Evolutionary conservation across 2,113 vertebrate species (phyloP).

Genomic region (Scartelaos histophorus): DNA sequence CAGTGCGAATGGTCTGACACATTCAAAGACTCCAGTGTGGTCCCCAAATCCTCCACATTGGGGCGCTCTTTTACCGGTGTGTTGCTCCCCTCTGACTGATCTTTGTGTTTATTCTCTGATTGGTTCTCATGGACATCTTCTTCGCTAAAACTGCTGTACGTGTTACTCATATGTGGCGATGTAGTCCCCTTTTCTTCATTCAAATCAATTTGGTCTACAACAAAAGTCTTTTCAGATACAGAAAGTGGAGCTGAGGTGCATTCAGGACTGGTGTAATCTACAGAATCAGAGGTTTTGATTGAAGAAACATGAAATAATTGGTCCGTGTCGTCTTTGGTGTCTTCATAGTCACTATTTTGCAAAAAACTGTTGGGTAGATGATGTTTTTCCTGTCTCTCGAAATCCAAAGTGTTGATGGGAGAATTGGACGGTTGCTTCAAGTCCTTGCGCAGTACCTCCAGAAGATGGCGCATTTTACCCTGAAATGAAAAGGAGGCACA

Average conservation of each 20-base stretch:
- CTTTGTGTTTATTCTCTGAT: not conserved
- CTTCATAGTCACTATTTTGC: slow-evolving; percentile 17
- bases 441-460: slow-evolving; percentile 74
- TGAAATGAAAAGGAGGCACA: slow-evolving; percentile 36
- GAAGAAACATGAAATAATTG: slow-evolving; percentile 25
- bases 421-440: slow-evolving; percentile 57
- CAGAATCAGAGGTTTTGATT: slow-evolving; percentile 25
- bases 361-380: slow-evolving; percentile 25
- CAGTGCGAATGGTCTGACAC: slow-evolving; percentile 49
- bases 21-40: slow-evolving; percentile 60
- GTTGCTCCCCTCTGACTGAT: not conserved
- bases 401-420: slow-evolving; percentile 21
- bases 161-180: slow-evolving; percentile 10
- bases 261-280: slow-evolving; percentile 12
- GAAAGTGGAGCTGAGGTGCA: slow-evolving; percentile 24
- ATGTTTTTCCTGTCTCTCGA: slow-evolving; percentile 27
- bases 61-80: slow-evolving; percentile 22
- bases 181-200: slow-evolving; percentile 1
- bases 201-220: slow-evolving; percentile 16
- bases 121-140: slow-evolving; percentile 21
- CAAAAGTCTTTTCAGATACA: slow-evolving; percentile 29
- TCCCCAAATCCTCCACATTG: slow-evolving; percentile 65
- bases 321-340: slow-evolving; percentile 37
- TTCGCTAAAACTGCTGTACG: slow-evolving; percentile 2
- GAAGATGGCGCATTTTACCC: slow-evolving; percentile 80